Conservation (phyloP, 2,888 invertebrate genomes). For the Cantharis lateralis region DNA sequence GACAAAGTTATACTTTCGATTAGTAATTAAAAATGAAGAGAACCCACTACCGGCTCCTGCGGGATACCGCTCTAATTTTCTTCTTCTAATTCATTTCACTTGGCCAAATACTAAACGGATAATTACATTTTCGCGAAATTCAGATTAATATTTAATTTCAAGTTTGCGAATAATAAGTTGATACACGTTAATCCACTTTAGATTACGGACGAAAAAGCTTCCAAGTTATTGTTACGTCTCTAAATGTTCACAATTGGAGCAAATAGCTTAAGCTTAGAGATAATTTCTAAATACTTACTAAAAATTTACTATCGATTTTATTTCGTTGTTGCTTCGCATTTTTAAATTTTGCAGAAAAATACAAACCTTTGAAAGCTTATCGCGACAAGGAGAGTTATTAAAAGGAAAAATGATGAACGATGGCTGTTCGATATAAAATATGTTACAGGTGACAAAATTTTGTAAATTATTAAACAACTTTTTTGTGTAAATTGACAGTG, state of each 20-base stretch:
- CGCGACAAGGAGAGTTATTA: not conserved
- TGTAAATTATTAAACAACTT: not conserved
- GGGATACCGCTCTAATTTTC: not conserved
- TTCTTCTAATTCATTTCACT: too few relatives aligned
- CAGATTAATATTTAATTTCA: not conserved
- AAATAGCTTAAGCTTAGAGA: not conserved
- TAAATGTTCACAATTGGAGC: not conserved
- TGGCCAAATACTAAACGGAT: too few relatives aligned
- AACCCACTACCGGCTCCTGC: not conserved
- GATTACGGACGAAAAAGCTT: not conserved
- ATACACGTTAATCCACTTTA: not conserved
- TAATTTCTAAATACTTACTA: not conserved
- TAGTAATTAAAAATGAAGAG: not conserved
- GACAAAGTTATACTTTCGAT: not conserved
- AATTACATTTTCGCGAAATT: not conserved
- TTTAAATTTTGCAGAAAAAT: not conserved
- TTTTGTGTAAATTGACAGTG: not conserved
- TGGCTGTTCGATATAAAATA: slow-evolving; percentile 1
- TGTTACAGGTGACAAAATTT: slow-evolving; percentile 1
- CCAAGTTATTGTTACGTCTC: not conserved
- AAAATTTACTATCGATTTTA: not conserved
- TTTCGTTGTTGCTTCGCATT: not conserved
- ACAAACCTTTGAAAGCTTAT: not conserved
- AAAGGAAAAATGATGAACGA: slow-evolving; percentile 5
- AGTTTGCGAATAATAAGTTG: not conserved